Conservation (phyloP, 37 sponge, comb jelly and placozoan species). For the Crambe crambe region DNA sequence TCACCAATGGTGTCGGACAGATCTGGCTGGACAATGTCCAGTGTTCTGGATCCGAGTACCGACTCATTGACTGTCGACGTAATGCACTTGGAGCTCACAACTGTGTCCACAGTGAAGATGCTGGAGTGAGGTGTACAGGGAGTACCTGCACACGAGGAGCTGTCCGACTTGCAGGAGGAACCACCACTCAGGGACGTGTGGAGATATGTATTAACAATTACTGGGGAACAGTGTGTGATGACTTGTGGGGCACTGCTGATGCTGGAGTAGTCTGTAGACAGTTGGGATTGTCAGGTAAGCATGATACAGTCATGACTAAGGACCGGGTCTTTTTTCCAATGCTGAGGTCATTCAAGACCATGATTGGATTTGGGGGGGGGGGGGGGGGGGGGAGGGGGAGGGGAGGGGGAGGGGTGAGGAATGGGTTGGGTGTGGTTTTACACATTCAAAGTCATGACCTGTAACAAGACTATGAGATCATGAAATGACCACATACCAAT, state of each 20-base stretch:
- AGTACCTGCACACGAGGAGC: not conserved
- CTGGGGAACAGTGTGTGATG: not conserved
- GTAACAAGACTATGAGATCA: too few species aligned
- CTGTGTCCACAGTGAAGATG: constrained; percentile 12
- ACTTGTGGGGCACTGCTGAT: not conserved
- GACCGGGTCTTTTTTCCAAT: too few species aligned
- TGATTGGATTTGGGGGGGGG: too few species aligned
- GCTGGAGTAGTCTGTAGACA: not conserved
- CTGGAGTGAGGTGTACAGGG: constrained; percentile 14
- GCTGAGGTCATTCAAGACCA: too few species aligned
- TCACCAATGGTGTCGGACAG: constrained; percentile 1
- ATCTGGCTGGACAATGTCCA: constrained; percentile 15
- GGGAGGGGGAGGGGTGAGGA: too few species aligned
- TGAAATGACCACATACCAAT: too few species aligned
- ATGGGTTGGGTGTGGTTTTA: too few species aligned
- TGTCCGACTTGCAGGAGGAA: not conserved
- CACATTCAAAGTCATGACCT: too few species aligned
- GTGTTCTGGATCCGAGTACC: not conserved
- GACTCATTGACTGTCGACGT: constrained; percentile 4
- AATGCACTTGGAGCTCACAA: not conserved
- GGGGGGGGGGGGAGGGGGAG: too few species aligned
- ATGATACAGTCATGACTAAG: too few species aligned
- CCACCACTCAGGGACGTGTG: not conserved
- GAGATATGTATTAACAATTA: not conserved
- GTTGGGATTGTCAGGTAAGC: too few species aligned